Conservation (phyloP, 2,797 vertebrate species). For the Micropoecilia bifurca region DNA sequence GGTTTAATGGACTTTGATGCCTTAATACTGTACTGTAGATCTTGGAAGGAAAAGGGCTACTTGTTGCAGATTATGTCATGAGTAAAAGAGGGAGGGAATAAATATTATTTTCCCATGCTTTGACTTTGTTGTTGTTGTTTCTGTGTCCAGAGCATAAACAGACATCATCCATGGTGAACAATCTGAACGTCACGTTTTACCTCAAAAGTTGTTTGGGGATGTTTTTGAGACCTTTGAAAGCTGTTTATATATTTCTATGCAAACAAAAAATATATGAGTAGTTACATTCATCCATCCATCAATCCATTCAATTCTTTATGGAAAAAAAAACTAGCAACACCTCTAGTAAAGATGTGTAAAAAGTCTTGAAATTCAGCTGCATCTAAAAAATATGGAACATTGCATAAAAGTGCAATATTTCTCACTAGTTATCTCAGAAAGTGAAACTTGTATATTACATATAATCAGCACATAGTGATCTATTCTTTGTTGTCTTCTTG, state of each 20-base stretch:
- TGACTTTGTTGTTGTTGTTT: conserved; percentile 21
- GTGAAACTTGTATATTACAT: not conserved
- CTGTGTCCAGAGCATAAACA: not conserved
- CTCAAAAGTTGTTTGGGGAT: too few relatives aligned
- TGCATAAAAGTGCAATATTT: not conserved
- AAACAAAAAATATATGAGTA: not conserved
- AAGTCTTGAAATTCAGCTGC: not conserved
- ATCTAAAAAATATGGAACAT: too few relatives aligned
- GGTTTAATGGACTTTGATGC: conserved; percentile 44
- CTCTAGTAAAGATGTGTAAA: not conserved
- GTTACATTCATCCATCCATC: not conserved
- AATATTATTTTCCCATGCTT: conserved; percentile 45
- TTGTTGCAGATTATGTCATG: conserved; percentile 29
- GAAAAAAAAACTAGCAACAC: not conserved
- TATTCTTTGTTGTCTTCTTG: too few relatives aligned
- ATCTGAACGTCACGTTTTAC: not conserved
- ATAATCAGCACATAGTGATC: too few relatives aligned
- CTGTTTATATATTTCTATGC: not conserved
- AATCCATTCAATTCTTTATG: too few relatives aligned
- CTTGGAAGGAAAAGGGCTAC: conserved; percentile 46
- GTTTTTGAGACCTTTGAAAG: not conserved
- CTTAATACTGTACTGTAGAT: conserved; percentile 50
- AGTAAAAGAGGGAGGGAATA: conserved; percentile 47
- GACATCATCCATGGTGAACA: not conserved
- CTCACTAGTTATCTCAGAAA: not conserved